Conservation (phyloP, 2,888 invertebrate species). For the Globia sparganii region DNA sequence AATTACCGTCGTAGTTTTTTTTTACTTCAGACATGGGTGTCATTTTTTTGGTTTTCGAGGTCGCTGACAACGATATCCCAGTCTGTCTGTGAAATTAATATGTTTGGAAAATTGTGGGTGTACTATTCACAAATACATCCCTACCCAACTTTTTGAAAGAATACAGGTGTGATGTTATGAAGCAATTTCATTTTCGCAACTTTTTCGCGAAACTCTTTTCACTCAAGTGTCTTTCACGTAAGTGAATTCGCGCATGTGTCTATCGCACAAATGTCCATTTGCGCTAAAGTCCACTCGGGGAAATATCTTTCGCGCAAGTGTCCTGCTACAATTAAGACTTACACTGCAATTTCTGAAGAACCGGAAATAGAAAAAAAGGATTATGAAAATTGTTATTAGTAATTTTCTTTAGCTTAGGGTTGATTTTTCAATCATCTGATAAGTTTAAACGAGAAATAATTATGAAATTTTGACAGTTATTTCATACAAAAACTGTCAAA, state of each 20-base stretch:
- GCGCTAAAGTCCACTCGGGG: not conserved
- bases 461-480: too few species aligned
- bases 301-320: not conserved
- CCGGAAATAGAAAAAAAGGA: not conserved
- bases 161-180: not conserved
- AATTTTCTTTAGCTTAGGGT: too few species aligned
- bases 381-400: not conserved
- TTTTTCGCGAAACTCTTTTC: too few species aligned
- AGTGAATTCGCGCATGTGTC: not conserved
- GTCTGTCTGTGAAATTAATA: not conserved
- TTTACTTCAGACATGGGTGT: not conserved
- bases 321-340: not conserved
- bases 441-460: too few species aligned
- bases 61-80: not conserved
- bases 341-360: not conserved
- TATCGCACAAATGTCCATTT: too few species aligned
- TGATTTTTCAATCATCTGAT: too few species aligned
- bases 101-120: not conserved
- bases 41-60: not conserved
- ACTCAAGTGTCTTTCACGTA: too few species aligned
- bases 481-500: too few species aligned
- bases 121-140: not conserved
- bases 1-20: not conserved
- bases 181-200: not conserved
- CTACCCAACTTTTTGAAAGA: not conserved